Conservation (phyloP, 1,140 invertebrate genomes). For the Phymastichus coffea region DNA sequence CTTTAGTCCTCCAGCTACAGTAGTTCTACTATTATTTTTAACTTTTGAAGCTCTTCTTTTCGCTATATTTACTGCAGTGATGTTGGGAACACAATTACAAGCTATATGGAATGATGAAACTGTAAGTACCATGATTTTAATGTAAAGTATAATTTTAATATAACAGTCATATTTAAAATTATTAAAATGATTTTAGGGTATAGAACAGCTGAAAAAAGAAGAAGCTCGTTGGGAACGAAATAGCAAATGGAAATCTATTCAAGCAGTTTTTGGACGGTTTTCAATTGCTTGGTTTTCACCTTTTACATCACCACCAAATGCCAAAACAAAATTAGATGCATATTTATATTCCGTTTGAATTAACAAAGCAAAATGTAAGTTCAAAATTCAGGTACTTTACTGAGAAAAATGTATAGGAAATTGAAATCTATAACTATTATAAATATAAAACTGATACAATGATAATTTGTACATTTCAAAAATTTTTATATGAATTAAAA, state of each 20-base stretch:
- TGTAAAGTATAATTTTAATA: neutral
- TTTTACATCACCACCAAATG: constrained; percentile 76
- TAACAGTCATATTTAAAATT: neutral
- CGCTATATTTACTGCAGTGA: constrained; percentile 97
- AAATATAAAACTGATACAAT: neutral
- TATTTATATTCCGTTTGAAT: constrained; percentile 75
- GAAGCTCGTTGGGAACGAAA: constrained; percentile 88
- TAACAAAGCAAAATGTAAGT: constrained; percentile 3
- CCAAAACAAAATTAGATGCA: constrained; percentile 71
- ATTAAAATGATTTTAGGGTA: constrained; percentile 68
- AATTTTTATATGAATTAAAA: neutral
- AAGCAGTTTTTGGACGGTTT: constrained; percentile 92
- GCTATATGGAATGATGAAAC: constrained; percentile 99
- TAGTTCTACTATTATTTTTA: constrained; percentile 92
- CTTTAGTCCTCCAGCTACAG: constrained; percentile 92
- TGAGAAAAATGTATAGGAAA: neutral
- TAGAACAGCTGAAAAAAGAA: constrained; percentile 93
- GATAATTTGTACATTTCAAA: neutral
- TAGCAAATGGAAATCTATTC: constrained; percentile 90
- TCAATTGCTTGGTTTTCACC: constrained; percentile 93
- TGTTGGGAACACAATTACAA: constrained; percentile 96
- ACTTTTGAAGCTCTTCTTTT: constrained; percentile 96
- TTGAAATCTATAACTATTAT: neutral
- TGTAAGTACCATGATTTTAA: constrained; percentile 58
- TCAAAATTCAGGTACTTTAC: neutral